Evolutionary conservation across 1,140 invertebrate species (phyloP).

Genomic region (Drosophila albomicans): DNA sequence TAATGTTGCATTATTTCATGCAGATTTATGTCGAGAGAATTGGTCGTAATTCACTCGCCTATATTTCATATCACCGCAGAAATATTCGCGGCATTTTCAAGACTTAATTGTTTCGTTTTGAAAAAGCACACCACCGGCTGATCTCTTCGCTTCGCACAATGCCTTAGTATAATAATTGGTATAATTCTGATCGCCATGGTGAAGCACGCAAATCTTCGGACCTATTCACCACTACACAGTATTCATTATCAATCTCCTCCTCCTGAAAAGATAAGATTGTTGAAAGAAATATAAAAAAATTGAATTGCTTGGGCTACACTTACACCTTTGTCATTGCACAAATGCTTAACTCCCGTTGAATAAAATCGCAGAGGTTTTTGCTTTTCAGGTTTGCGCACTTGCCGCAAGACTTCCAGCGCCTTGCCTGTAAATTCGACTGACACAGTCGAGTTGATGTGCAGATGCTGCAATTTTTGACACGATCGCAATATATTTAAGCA

Average conservation of each 20-base stretch:
- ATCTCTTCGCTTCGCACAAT: constrained; percentile 15
- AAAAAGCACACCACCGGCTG: constrained; percentile 28
- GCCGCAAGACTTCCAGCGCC: constrained; percentile 5
- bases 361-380: constrained; percentile 26
- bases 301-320: background rate
- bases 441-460: constrained; percentile 24
- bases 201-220: background rate
- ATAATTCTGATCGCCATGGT: no score
- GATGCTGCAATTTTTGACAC: constrained; percentile 7
- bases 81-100: constrained; percentile 56
- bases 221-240: constrained; percentile 10
- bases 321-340: constrained; percentile 12
- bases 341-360: constrained; percentile 7
- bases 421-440: constrained; percentile 4
- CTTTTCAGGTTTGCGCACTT: constrained; percentile 11
- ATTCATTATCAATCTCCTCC: constrained; percentile 14
- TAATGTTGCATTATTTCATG: constrained; percentile 32
- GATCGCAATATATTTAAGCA: constrained; percentile 13
- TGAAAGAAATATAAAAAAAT: background rate
- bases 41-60: constrained; percentile 19
- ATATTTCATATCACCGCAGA: constrained; percentile 52
- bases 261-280: constrained; percentile 9
- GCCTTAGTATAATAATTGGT: no score
- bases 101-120: constrained; percentile 64
- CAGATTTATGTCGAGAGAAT: constrained; percentile 44